Conservation (phyloP, 1,140 invertebrate genomes). For the Papilio xuthus region DNA sequence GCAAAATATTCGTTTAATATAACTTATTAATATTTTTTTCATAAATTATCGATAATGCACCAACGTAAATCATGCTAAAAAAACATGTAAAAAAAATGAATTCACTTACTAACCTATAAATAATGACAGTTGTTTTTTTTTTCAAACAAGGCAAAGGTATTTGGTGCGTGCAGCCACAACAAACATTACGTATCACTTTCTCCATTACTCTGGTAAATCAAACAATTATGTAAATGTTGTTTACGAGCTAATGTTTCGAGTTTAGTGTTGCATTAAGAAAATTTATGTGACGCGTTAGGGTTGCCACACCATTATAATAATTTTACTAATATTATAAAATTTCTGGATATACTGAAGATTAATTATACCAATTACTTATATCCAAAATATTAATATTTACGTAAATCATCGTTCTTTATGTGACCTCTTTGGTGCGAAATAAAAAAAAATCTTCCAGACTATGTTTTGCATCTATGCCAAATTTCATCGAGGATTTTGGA, state of each 20-base stretch:
- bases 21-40: background rate
- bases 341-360: too few species aligned
- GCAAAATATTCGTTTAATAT: background rate
- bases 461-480: too few species aligned
- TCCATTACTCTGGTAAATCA: conserved; percentile 3
- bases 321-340: too few species aligned
- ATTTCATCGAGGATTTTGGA: too few species aligned
- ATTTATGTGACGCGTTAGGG: conserved; percentile 6
- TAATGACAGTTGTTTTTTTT: conserved; percentile 21
- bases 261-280: background rate
- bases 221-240: conserved; percentile 3
- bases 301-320: background rate
- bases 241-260: conserved; percentile 12
- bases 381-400: too few species aligned
- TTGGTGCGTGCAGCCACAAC: background rate
- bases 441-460: too few species aligned
- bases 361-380: too few species aligned
- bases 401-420: too few species aligned
- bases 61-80: background rate
- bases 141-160: background rate
- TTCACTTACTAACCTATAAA: background rate
- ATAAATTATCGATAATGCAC: background rate
- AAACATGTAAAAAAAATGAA: background rate
- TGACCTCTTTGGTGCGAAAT: too few species aligned
- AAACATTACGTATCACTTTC: conserved; percentile 24